Evolutionary conservation across 1,140 invertebrate species (phyloP).

Genomic region (Drosophila chauvacae): DNA sequence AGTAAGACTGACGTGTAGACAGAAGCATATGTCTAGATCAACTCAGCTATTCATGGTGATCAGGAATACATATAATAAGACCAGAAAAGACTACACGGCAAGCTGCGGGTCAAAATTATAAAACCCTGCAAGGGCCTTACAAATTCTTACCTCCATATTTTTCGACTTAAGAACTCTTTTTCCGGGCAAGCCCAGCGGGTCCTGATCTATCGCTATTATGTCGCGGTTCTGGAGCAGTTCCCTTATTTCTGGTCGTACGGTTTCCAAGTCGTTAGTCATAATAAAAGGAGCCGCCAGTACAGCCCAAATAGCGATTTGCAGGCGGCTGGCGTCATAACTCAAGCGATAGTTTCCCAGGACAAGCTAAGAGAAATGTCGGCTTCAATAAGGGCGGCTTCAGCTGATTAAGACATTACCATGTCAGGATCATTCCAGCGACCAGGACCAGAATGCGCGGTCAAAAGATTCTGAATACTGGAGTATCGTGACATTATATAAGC

Average conservation of each 20-base stretch:
- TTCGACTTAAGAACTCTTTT: background rate
- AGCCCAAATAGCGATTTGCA: constrained; percentile 99
- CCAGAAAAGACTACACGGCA: background rate
- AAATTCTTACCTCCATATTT: constrained; percentile 27
- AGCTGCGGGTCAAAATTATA: background rate
- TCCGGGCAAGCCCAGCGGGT: constrained; percentile 84
- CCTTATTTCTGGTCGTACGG: constrained; percentile 95
- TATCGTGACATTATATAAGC: constrained; percentile 96
- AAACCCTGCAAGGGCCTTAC: too few relatives aligned
- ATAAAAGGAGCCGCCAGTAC: constrained; percentile 97
- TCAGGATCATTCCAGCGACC: constrained; percentile 99
- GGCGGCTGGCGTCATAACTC: constrained; percentile 96
- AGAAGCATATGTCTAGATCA: background rate
- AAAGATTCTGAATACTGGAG: constrained; percentile 93
- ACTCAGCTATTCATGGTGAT: too few relatives aligned
- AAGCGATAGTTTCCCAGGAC: constrained; percentile 98
- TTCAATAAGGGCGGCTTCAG: background rate
- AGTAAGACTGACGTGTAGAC: background rate
- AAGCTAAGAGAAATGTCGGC: constrained; percentile 86
- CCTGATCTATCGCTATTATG: constrained; percentile 98
- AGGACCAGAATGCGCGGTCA: constrained; percentile 94
- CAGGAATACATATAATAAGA: too few relatives aligned
- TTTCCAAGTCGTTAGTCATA: constrained; percentile 97
- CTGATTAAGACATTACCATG: constrained; percentile 88
- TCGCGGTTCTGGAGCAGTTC: constrained; percentile 95